These are phyloP conservation scores for Agonopterix subpropinquella DNA, from an alignment of 2,888 invertebrate species.

Conservation along the genomic window DNA sequence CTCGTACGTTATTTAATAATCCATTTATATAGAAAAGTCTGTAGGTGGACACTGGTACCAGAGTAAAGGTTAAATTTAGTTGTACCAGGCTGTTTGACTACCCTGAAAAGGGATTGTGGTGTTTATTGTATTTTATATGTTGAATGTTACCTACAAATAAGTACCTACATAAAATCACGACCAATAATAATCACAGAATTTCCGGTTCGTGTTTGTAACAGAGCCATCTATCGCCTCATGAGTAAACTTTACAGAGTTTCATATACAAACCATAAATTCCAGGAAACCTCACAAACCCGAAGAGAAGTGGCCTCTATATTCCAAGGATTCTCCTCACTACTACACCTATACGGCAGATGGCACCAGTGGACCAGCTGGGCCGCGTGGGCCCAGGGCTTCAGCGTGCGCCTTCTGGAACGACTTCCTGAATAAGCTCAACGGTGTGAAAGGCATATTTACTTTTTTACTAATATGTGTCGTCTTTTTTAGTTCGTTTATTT, in stretches of 20 bases:
- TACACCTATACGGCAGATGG: constrained; percentile 92
- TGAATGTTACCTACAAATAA: too few species aligned
- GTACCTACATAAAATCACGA: too few species aligned
- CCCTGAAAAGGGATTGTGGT: too few species aligned
- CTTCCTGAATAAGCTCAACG: constrained; percentile 91
- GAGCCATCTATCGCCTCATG: neutral
- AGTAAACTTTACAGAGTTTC: neutral
- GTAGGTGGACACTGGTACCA: too few species aligned
- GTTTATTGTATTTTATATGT: too few species aligned
- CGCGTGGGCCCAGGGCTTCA: constrained; percentile 85
- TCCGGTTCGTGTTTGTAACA: neutral
- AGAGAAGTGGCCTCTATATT: constrained; percentile 92
- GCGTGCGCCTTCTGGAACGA: constrained; percentile 98
- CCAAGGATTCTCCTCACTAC: constrained; percentile 89
- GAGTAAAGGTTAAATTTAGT: too few species aligned
- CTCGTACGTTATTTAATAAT: too few species aligned
- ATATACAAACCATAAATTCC: constrained; percentile 17
- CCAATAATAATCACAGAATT: too few species aligned
- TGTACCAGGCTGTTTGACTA: too few species aligned
- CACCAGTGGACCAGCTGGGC: constrained; percentile 77
- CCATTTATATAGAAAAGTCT: too few species aligned
- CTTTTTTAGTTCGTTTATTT: too few species aligned
- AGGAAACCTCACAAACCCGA: constrained; percentile 81
- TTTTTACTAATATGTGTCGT: neutral
- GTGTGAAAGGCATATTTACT: constrained; percentile 29